Evolutionary conservation across 2,888 invertebrate species (phyloP), one percentile per base, ranked within the genome.

Genomic region (Laspeyria flexula): DNA sequence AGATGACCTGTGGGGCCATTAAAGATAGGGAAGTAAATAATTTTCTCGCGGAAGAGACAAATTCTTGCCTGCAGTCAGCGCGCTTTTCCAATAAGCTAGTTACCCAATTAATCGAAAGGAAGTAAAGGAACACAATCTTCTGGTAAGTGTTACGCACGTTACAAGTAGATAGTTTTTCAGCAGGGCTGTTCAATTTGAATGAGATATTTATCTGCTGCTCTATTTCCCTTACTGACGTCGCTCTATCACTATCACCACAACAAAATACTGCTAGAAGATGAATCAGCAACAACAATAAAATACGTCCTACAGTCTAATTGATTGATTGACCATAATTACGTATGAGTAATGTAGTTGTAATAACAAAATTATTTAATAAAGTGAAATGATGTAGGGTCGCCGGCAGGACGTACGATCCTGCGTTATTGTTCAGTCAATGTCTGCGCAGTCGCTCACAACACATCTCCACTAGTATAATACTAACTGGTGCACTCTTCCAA

Each of bases 371-470:
- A 81, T 83, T 82, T 79, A 59, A 81, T 81, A 77, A 74, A 79
- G 75, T 75, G 72, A 79, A 80, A 79, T 74, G 64, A 77, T 77
- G 69, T 82, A 81, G 82, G 80, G 78, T 79, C 79, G 76, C 58
- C 65, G 66, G 55, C 83, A 85, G 86, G 87, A 87, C 84, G 83
- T 77, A 81, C 78, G 77, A 76, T 85, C 80, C 79, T 61, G 70
- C 56, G 73, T 75, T 70, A 80, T 81, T 82, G 85, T 79, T 83
- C 82, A 82, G 86, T 85, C 78, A 79, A 74, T 74, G 71, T 70
- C 61, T 58, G 71, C 72, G 71, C 75, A 73, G 74, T 78, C 70
- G 73, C 74, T 59, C 72, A 71, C 65, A 70, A 73, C 66, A 71
- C 68, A 62, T 54, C 73, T 71, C 59, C 62, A 74, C 77, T 72